phyloP scores from a whole-genome alignment of 2,113 vertebrate genomes.

The Prunella himalayana region DNA sequence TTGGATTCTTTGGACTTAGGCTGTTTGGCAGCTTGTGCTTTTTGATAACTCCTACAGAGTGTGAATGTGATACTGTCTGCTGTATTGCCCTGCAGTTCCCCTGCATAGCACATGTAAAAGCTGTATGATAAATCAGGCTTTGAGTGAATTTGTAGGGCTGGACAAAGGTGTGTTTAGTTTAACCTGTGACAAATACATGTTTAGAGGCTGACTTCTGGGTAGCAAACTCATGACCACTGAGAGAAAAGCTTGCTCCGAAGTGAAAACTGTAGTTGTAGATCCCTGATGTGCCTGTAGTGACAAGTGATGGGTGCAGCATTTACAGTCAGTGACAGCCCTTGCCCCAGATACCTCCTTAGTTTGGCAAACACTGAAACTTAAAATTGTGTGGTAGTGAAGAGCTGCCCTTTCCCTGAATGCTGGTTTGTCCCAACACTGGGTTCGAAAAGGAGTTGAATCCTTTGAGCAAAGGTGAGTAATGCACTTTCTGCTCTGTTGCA shows the following conservation, averaged over 20 bases:
- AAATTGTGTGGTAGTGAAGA: background rate
- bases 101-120: background rate
- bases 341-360: background rate
- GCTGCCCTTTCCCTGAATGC: background rate
- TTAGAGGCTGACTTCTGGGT: background rate
- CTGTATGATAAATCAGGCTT: background rate
- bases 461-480: background rate
- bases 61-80: background rate
- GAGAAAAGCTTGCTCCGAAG: background rate
- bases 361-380: background rate
- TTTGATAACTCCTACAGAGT: background rate
- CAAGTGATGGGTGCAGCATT: background rate
- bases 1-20: background rate
- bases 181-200: background rate
- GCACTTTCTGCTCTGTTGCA: background rate
- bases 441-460: background rate
- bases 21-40: background rate
- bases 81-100: background rate
- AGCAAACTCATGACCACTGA: background rate
- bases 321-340: background rate
- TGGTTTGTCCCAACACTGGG: background rate
- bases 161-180: background rate
- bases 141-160: background rate
- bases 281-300: background rate
- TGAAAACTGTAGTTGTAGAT: background rate